These are phyloP conservation scores for Timandra comae DNA, from an alignment of 2,888 invertebrate genomes.

Conservation along the genomic window DNA sequence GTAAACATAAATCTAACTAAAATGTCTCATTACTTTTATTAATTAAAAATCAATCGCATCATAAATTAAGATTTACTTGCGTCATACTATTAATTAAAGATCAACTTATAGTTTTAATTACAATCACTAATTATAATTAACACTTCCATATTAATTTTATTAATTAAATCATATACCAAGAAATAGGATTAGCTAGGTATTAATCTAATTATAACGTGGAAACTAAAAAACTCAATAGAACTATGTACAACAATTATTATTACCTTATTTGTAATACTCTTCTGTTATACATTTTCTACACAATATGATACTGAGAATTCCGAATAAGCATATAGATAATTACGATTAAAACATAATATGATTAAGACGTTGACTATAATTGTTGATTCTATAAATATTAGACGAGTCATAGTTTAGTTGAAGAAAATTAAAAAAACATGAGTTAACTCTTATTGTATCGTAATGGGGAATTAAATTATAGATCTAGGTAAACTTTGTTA, in stretches of 20 bases:
- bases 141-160: neutral
- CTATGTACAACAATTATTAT: neutral
- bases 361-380: conserved; percentile 15
- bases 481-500: too few relatives aligned
- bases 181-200: neutral
- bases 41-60: too few relatives aligned
- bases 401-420: conserved; percentile 1
- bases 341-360: conserved; percentile 21
- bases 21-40: too few relatives aligned
- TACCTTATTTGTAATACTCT: neutral
- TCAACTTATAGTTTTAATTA: too few relatives aligned
- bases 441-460: conserved; percentile 1
- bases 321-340: conserved; percentile 24
- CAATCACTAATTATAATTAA: neutral
- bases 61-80: too few relatives aligned
- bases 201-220: neutral
- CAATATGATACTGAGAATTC: conserved; percentile 27
- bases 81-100: too few relatives aligned
- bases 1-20: too few relatives aligned
- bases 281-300: conserved; percentile 15
- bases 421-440: conserved; percentile 10
- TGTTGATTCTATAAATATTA: conserved; percentile 2
- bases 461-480: too few relatives aligned
- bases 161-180: neutral
- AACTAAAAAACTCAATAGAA: neutral